phyloP scores from a whole-genome alignment of 2,113 vertebrate genomes.

The Pelusios castaneus region DNA sequence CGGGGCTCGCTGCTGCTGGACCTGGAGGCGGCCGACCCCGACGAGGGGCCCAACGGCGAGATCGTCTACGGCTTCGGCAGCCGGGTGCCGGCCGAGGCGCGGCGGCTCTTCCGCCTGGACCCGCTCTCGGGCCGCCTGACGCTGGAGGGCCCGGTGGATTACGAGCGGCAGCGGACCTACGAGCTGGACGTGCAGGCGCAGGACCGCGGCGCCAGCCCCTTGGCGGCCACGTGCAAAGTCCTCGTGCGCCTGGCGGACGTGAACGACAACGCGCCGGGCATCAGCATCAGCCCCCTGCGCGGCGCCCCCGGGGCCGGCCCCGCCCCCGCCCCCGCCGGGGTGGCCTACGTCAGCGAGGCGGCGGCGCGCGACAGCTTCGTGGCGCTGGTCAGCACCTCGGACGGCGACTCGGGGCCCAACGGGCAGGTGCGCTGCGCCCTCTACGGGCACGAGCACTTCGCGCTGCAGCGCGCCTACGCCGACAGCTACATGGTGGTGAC shows the following conservation, averaged over 20 bases:
- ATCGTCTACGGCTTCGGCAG: constrained; percentile 90
- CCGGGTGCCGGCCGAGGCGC: constrained; percentile 87
- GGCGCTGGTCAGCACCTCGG: constrained; percentile 92
- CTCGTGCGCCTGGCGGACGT: constrained; percentile 91
- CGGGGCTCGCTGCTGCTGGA: constrained; percentile 87
- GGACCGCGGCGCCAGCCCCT: constrained; percentile 88
- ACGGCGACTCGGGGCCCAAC: constrained; percentile 90
- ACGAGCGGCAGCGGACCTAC: constrained; percentile 89
- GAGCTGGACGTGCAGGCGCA: constrained; percentile 93
- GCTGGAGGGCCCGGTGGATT: constrained; percentile 86
- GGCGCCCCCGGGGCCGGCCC: constrained; percentile 74
- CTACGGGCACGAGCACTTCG: constrained; percentile 90
- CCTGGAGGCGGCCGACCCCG: constrained; percentile 87
- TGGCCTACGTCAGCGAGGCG: constrained; percentile 79
- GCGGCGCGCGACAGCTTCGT: constrained; percentile 91
- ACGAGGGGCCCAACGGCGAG: constrained; percentile 91
- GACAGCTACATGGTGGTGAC: constrained; percentile 95
- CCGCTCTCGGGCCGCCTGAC: constrained; percentile 87
- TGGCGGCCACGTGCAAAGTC: constrained; percentile 88
- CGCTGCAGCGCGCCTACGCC: constrained; percentile 90
- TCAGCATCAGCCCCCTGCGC: constrained; percentile 90
- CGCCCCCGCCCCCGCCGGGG: neutral
- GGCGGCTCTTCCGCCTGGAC: constrained; percentile 90
- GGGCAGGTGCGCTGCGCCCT: constrained; percentile 92
- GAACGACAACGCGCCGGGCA: constrained; percentile 92